phyloP scores from a whole-genome alignment of 2,888 invertebrate species.

The Argyresthia albistria region DNA sequence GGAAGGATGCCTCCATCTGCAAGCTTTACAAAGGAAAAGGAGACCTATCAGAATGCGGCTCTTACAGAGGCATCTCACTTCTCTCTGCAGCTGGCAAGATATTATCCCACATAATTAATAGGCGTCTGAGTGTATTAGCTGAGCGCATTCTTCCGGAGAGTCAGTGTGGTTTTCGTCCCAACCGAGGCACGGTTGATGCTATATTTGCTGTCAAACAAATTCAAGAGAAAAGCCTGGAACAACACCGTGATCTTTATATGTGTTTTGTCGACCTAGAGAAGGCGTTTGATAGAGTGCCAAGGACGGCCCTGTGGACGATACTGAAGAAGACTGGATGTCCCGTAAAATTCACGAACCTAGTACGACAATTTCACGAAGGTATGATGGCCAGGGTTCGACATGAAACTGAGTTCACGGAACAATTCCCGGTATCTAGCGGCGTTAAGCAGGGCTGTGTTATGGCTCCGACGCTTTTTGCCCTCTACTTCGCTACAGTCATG shows the following conservation, averaged over 20 bases:
- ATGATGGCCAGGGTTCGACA: not conserved
- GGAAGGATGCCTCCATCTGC: not conserved
- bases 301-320: constrained; percentile 7
- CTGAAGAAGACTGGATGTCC: not conserved
- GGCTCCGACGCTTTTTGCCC: not conserved
- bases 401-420: not conserved
- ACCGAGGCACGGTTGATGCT: not conserved
- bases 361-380: not conserved
- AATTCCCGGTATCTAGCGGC: not conserved
- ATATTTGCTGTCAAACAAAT: not conserved
- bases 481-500: not conserved
- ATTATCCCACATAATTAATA: not conserved
- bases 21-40: constrained; percentile 1
- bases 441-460: not conserved
- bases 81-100: not conserved
- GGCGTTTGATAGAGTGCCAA: constrained; percentile 11
- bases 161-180: not conserved
- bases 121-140: not conserved
- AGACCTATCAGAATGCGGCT: not conserved
- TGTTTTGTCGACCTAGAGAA: constrained; percentile 11
- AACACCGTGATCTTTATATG: too few species aligned
- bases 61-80: not conserved
- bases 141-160: not conserved
- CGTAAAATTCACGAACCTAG: not conserved
- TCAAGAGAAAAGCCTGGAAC: not conserved